Percentiles rank a stretch among this genome's conserved stretches.
phyloP scores from a whole-genome alignment of 1,140 invertebrate genomes.

The Drosophila asahinai region DNA sequence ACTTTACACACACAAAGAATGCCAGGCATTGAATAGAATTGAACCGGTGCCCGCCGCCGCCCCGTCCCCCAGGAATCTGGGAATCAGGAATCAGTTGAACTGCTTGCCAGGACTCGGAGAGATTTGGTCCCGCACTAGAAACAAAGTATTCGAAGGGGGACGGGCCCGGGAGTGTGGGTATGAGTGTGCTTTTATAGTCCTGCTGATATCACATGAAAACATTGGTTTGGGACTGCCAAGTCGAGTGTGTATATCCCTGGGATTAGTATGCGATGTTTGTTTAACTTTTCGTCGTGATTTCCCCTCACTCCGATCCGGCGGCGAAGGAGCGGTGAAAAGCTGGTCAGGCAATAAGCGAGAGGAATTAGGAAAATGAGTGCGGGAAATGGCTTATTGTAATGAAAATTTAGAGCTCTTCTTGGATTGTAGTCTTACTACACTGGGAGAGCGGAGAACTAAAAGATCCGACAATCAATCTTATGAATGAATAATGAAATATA shows the following conservation, averaged over 20 bases:
- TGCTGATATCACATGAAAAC: conserved; percentile 60
- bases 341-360: conserved; percentile 36
- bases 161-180: conserved; percentile 3
- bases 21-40: conserved; percentile 77
- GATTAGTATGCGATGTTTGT: conserved; percentile 75
- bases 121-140: conserved; percentile 45
- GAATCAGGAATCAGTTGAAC: conserved; percentile 42
- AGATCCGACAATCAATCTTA: no score
- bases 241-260: conserved; percentile 53
- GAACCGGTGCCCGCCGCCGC: conserved; percentile 51
- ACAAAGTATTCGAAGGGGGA: conserved; percentile 33
- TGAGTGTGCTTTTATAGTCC: conserved; percentile 59
- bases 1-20: conserved; percentile 84
- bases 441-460: not conserved
- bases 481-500: no score
- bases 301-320: conserved; percentile 18
- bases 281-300: conserved; percentile 66
- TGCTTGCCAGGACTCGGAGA: conserved; percentile 42
- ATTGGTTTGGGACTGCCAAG: conserved; percentile 45
- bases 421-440: conserved; percentile 21
- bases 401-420: conserved; percentile 24
- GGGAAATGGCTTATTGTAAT: conserved; percentile 45
- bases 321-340: conserved; percentile 10
- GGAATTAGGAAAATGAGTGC: conserved; percentile 30
- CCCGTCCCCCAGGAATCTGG: conserved; percentile 8